phyloP scores from a whole-genome alignment of 2,888 invertebrate genomes.

The Pammene fasciana region DNA sequence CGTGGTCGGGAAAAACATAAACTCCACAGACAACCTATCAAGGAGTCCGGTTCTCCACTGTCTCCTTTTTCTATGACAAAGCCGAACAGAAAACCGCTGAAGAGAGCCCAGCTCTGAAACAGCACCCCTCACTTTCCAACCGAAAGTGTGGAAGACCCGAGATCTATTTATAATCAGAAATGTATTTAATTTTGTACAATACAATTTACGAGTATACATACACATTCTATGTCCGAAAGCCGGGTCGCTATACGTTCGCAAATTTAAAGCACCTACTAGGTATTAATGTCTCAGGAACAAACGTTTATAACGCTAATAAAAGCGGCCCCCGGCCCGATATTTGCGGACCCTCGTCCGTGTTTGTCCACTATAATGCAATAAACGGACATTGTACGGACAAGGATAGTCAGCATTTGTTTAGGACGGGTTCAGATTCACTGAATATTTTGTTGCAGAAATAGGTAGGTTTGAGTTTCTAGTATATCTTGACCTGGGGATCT shows the following conservation, averaged over 20 bases:
- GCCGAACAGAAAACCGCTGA: no score
- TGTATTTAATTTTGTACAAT: no score
- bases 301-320: constrained; percentile 20
- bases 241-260: not conserved
- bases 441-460: not conserved
- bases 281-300: constrained; percentile 16
- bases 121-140: no score
- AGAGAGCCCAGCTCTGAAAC: no score
- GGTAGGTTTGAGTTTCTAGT: not conserved
- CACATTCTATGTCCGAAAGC: no score
- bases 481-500: not conserved
- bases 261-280: not conserved
- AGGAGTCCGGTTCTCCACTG: no score
- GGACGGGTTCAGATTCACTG: constrained; percentile 11
- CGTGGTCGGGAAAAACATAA: no score
- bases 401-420: constrained; percentile 39
- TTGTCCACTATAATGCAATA: constrained; percentile 33
- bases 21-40: no score
- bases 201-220: no score
- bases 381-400: constrained; percentile 26
- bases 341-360: constrained; percentile 29
- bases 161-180: no score
- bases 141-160: no score
- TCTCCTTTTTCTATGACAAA: no score
- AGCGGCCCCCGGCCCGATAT: constrained; percentile 8